A percentile compares a stretch with the other conserved stretches of the same genome.
These are phyloP conservation scores for Neotoma lepida DNA, from an alignment of 2,113 vertebrate species.

Conservation along the genomic window DNA sequence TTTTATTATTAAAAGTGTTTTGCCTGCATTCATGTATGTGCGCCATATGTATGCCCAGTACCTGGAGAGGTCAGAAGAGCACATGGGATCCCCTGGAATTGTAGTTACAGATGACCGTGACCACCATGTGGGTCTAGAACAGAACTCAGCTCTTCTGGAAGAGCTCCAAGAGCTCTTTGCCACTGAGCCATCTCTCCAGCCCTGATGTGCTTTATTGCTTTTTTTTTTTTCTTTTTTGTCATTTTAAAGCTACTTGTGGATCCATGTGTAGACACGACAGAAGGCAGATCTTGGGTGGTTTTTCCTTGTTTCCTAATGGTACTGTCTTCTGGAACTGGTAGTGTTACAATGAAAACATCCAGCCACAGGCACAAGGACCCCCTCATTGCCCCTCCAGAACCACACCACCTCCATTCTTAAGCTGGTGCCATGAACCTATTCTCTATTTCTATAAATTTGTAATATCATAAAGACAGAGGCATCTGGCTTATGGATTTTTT, in stretches of 20 bases:
- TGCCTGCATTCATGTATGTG: not conserved
- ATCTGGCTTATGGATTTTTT: not conserved
- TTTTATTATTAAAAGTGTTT: not conserved
- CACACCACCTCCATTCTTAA: too few relatives aligned
- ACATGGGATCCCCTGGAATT: not conserved
- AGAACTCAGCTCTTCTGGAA: not conserved
- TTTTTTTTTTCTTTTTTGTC: not conserved
- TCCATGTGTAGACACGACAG: not conserved
- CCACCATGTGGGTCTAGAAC: not conserved
- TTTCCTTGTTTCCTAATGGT: not conserved
- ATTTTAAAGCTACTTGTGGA: not conserved
- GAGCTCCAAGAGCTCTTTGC: not conserved
- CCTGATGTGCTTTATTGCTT: not conserved
- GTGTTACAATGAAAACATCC: not conserved
- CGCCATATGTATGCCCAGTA: accelerated
- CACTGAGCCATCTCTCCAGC: not conserved
- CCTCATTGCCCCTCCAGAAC: not conserved
- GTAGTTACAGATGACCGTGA: not conserved
- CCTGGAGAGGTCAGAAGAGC: not conserved
- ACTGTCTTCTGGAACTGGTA: not conserved
- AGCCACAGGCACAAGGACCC: not conserved
- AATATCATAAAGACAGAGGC: not conserved
- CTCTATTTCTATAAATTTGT: not conserved
- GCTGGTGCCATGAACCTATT: not conserved
- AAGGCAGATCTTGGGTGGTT: too few relatives aligned